Base-by-base conservation (phyloP, 1,140 invertebrate species). In the Calosoma granatense region DNA sequence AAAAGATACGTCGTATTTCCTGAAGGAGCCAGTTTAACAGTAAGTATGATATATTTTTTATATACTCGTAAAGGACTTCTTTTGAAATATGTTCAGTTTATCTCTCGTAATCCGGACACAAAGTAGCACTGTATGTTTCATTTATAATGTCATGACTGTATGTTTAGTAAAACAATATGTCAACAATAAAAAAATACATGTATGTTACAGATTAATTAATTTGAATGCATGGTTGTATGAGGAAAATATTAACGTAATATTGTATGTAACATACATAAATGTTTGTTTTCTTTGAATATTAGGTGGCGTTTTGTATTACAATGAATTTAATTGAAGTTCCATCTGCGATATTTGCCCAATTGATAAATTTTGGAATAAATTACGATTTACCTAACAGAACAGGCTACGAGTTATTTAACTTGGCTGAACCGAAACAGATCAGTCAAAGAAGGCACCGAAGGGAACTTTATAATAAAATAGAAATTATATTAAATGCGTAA, bases 301-400 rank as follows among this genome's bases (percentile, higher is more conserved):
- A 64, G 63, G 59, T 51, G 11, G 60, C 56, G 4, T 56, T 61
- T 54, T 68, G 63, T 51, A 54, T 64, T 41, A 69, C 65, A 12
- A 54, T 57, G 1, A 61, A 61, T 52, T 57, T 62, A 12, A 61
- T 72, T 53, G 70, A 70, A 12, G 17, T 47, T 0, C 66, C 71
- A 0, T 77, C 78, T 55, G 74, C 78, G 23, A 78, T 81, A 52
- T 85, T 82, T 63, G 82, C 81, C 0, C 81, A 83, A 61, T 82
- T 81, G 1, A 60, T 86, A 2, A 88, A 87, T 69, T 88, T 84
- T 84, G 85, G 85, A 51, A 81, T 86, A 36, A 82, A 85, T 1
- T 88, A 87, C 60, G 85, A 87, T 64, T 65, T 88, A 36, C 86
- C 86, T 1, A 79, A 87, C 62, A 77, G 79, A 52, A 81, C 82